Evolutionary conservation across 2,888 invertebrate species (phyloP), one percentile per base, ranked within the genome.

Genomic region (Spicauda simplicius): DNA sequence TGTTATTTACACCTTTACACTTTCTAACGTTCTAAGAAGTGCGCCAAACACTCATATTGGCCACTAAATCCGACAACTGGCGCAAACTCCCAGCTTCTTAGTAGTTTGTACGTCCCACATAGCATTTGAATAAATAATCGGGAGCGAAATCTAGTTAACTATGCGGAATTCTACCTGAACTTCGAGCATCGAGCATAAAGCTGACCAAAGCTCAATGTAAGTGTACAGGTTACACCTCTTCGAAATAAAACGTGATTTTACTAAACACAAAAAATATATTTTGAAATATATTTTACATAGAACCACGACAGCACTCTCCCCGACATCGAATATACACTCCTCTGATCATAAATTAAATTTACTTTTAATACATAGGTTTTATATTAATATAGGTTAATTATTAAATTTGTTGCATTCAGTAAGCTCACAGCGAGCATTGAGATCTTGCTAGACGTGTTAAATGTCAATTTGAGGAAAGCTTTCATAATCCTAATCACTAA

Each of bases 121-220:
- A 16, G 2, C 11, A 16, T 33, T 18, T 56, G 56, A 56, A 56
- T 37, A 56, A 37, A 56, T 56, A 56, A 56, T 56, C 37, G 37
- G 16, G 56, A 0, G 25, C 5, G 25, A 25, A 11, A 18, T 37
- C 37, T 56, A 33, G 33, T 56, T 56, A 16, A 56, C 18, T 56
- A 37, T 56, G 56, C 56, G 16, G 56, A 37, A 37, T 33, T 33
- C 30, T 10, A 18, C 8, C 33, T 37, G 37, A 37, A 56, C 56
- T 56, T 56, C 37, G 56, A 56, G 33, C 56, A 5, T 33, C 18
- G 56, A 37, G 56, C 56, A 33, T 55, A n/a, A 55, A 55, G 6
- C 14, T 16, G 5, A 14, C 48, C 48, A 48, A 6, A 5, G 16
- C 16, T 14, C 48, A n/a, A 4, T 48, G 48, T 14, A 48, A n/a